Base-by-base conservation (phyloP, 1,140 invertebrate species). In the Melitaea cinxia region DNA sequence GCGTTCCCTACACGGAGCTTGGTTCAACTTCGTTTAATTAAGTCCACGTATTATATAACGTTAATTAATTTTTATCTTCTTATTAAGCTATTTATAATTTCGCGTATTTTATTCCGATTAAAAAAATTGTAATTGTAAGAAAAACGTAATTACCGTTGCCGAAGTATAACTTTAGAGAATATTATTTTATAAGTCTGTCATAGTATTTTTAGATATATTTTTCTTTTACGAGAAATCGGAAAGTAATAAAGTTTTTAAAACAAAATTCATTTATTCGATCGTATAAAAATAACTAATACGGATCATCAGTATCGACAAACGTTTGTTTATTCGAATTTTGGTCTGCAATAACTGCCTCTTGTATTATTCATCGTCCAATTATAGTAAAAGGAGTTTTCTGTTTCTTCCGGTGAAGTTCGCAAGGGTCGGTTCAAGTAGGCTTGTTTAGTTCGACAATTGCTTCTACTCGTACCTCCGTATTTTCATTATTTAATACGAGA, bases 291-390 rank as follows among this genome's bases (percentile, higher is more conserved):
- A 56, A 58, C 30, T 45, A 53, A 62, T 57, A 53, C 35, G 28
- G 45, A 61, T 24, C 47, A 66, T 39, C 58, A 58, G 70, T 66
- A 70, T 75, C 63, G 68, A 68, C 58, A 71, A 62, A 72, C 73
- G 75, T 61, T 78, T 82, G 81, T 82, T 86, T 76, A 75, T 86
- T 86, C 77, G 74, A 78, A 78, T 79, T 84, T 78, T 67, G 78
- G 75, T 68, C 65, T 77, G 78, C 81, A 82, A 87, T 85, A 88
- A 86, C 82, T 78, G 78, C 68, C 83, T 87, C 45, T 80, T 89
- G 85, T 89, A 87, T 88, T 88, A 89, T 89, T 88, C 87, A 88
- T 87, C 77, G 78, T 72, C 85, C 87, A 89, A 89, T 89, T 89
- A 89, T 82, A 81, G 78, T 81, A 80, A 87, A 88, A 86, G 85